Evolutionary conservation across 2,888 invertebrate genomes (phyloP).

Genomic region (Erebia palarica): DNA sequence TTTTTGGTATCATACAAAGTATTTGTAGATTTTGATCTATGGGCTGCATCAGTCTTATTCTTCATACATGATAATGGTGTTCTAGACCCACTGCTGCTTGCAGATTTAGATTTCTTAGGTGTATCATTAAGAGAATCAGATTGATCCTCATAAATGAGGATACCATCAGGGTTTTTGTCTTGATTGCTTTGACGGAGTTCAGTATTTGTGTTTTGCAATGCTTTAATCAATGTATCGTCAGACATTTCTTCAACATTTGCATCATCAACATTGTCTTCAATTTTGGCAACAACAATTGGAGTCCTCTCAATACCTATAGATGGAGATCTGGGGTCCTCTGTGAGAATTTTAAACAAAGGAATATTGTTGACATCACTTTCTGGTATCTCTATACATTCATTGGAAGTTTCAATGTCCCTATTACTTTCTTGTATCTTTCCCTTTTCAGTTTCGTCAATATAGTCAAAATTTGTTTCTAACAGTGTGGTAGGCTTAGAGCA

Average conservation of each 20-base stretch:
- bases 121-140: slow-evolving; percentile 54
- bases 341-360: slow-evolving; percentile 58
- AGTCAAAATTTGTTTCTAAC: slow-evolving; percentile 85
- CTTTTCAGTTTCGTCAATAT: slow-evolving; percentile 62
- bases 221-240: slow-evolving; percentile 73
- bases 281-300: slow-evolving; percentile 69
- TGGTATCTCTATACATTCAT: slow-evolving; percentile 15
- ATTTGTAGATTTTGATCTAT: slow-evolving; percentile 75
- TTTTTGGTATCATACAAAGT: slow-evolving; percentile 63
- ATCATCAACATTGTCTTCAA: slow-evolving; percentile 48
- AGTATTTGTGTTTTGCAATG: slow-evolving; percentile 65
- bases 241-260: slow-evolving; percentile 76
- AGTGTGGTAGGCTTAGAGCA: slow-evolving; percentile 69
- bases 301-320: slow-evolving; percentile 75
- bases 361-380: slow-evolving; percentile 43
- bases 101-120: slow-evolving; percentile 66
- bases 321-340: slow-evolving; percentile 76
- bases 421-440: slow-evolving; percentile 56
- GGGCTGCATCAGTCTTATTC: slow-evolving; percentile 66
- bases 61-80: slow-evolving; percentile 79
- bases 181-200: slow-evolving; percentile 55
- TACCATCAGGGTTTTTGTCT: slow-evolving; percentile 70
- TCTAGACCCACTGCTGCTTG: slow-evolving; percentile 62
- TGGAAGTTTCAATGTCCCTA: slow-evolving; percentile 40
- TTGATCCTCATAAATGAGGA: slow-evolving; percentile 84